A percentile compares a stretch with the other conserved stretches of the same genome.
phyloP scores from a whole-genome alignment of 1,140 invertebrate genomes.

The Araneus ventricosus region DNA sequence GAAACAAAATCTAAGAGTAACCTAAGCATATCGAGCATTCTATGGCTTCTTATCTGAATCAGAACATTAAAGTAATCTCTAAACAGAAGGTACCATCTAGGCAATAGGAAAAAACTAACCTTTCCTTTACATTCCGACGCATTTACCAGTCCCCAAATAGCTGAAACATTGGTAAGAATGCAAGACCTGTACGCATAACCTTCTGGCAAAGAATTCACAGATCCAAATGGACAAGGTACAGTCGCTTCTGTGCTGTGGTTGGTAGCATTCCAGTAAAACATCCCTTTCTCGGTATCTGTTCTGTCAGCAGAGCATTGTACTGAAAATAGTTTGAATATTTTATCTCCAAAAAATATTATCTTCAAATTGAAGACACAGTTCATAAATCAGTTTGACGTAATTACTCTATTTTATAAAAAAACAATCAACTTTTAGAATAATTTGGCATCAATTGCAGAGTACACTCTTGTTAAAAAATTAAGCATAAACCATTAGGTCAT shows the following conservation, averaged over 20 bases:
- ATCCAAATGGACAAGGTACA: constrained; percentile 77
- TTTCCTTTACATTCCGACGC: constrained; percentile 54
- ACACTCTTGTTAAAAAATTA: no score
- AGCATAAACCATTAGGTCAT: no score
- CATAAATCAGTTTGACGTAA: no score
- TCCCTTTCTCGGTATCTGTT: constrained; percentile 76
- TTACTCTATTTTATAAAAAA: no score
- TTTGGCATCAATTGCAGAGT: no score
- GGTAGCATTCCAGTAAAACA: constrained; percentile 78
- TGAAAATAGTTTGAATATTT: constrained; percentile 62
- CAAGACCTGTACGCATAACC: constrained; percentile 70
- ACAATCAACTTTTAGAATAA: no score
- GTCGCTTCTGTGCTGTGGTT: constrained; percentile 75
- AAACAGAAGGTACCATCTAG: neutral
- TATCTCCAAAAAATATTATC: no score
- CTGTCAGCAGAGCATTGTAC: constrained; percentile 77
- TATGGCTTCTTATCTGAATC: no score
- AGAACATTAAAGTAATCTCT: neutral
- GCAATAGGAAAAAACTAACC: constrained; percentile 23
- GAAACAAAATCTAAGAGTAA: no score
- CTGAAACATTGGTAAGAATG: constrained; percentile 45
- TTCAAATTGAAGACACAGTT: no score
- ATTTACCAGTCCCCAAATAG: constrained; percentile 63
- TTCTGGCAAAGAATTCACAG: constrained; percentile 18
- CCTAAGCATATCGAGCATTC: no score